Percentiles rank a stretch among this genome's conserved stretches.
Conservation (phyloP, 2,797 vertebrate species). For the Phoxinus dragarum region DNA sequence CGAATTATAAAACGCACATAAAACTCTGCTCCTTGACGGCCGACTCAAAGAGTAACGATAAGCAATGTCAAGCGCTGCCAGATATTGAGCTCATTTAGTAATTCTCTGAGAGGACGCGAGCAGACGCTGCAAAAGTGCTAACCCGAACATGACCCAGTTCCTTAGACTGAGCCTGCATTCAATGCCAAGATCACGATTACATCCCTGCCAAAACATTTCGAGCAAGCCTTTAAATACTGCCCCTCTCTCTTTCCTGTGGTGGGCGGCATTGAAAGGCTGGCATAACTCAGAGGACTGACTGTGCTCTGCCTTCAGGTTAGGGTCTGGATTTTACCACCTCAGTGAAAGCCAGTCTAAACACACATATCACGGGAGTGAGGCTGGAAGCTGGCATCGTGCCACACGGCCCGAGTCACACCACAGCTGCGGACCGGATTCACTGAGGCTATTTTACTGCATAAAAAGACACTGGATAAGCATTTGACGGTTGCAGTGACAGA, state of each 20-base stretch:
- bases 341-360: slow-evolving; percentile 64
- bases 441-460: slow-evolving; percentile 1
- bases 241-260: slow-evolving; percentile 57
- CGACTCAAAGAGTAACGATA: slow-evolving; percentile 27
- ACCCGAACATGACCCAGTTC: slow-evolving; percentile 52
- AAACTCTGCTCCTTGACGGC: slow-evolving; percentile 18
- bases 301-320: slow-evolving; percentile 55
- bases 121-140: slow-evolving; percentile 48
- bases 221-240: slow-evolving; percentile 52
- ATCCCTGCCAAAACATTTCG: slow-evolving; percentile 50
- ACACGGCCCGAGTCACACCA: slow-evolving; percentile 12
- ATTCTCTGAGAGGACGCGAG: slow-evolving; percentile 40
- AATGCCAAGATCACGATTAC: slow-evolving; percentile 43
- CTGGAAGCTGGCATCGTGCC: slow-evolving; percentile 49
- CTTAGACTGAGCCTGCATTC: slow-evolving; percentile 39
- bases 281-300: slow-evolving; percentile 51
- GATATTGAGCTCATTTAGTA: slow-evolving; percentile 49
- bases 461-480: background rate
- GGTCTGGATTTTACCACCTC: slow-evolving; percentile 62
- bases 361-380: slow-evolving; percentile 59
- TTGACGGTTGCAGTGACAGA: background rate
- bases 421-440: slow-evolving; percentile 15
- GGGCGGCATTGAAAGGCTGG: slow-evolving; percentile 52
- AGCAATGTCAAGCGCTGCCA: slow-evolving; percentile 33
- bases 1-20: slow-evolving; percentile 18